These are phyloP conservation scores for Loriculus beryllinus DNA, from an alignment of 2,797 vertebrate genomes.

Conservation along the genomic window DNA sequence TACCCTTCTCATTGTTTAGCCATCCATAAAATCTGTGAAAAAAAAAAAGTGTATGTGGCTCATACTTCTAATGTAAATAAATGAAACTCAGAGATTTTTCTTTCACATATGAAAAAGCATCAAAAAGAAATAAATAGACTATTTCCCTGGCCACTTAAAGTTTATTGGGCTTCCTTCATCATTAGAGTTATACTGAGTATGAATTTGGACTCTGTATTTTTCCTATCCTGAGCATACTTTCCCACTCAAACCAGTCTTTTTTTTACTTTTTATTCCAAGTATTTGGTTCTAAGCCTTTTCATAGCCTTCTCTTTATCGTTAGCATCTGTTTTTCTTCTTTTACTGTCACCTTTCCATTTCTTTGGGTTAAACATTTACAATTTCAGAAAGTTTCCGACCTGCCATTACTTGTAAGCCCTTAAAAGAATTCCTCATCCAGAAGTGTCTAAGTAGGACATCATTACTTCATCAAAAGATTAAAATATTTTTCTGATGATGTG, in stretches of 20 bases:
- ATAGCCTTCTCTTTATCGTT: neutral
- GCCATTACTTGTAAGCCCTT: constrained; percentile 3
- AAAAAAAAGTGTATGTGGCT: neutral
- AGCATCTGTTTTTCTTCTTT: neutral
- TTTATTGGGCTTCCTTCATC: neutral
- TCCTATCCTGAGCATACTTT: neutral
- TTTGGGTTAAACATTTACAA: neutral
- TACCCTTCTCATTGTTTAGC: neutral
- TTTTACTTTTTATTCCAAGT: neutral
- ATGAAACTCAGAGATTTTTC: neutral
- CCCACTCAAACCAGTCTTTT: neutral
- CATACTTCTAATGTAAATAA: neutral
- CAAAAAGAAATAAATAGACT: neutral
- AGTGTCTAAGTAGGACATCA: neutral
- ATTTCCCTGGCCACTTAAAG: neutral
- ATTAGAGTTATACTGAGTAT: neutral
- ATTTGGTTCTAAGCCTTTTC: neutral
- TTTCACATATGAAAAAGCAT: neutral
- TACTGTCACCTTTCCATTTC: neutral
- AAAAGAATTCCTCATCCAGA: constrained; percentile 20
- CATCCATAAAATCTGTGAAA: neutral
- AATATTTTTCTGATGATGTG: constrained; percentile 33
- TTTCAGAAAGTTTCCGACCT: constrained; percentile 49
- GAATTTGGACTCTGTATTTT: neutral
- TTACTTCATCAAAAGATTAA: constrained; percentile 34